These are phyloP conservation scores for Apocrypta bakeri DNA, from an alignment of 1,140 invertebrate genomes.

Conservation along the genomic window DNA sequence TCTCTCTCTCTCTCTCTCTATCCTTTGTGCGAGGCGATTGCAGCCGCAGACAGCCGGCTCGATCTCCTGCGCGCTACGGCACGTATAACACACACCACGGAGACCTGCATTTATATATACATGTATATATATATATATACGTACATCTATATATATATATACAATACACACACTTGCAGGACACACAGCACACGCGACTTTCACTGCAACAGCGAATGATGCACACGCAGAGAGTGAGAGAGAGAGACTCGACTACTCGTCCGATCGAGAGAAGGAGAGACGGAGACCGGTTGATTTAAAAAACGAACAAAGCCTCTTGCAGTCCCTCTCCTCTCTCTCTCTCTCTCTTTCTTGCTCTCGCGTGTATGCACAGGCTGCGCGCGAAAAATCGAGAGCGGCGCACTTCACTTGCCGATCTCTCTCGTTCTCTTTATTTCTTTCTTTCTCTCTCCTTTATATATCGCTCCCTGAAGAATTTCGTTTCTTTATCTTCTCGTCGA, in stretches of 20 bases:
- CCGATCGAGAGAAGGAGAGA: slow-evolving; percentile 11
- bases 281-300: slow-evolving; percentile 37
- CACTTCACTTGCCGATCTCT: background rate
- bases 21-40: background rate
- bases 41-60: background rate
- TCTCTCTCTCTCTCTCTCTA: slow-evolving; percentile 6
- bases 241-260: background rate
- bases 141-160: background rate
- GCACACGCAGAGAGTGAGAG: background rate
- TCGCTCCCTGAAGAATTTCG: background rate
- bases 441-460: background rate
- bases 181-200: slow-evolving; percentile 3
- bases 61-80: background rate
- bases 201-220: slow-evolving; percentile 28
- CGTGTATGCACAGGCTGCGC: background rate
- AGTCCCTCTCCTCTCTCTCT: background rate
- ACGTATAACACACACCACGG: background rate
- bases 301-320: slow-evolving; percentile 33
- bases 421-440: background rate
- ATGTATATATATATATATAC: background rate
- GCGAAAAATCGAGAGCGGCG: slow-evolving; percentile 33
- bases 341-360: background rate
- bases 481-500: background rate
- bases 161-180: background rate
- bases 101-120: background rate